Evolutionary conservation across 1,140 invertebrate genomes (phyloP).

Genomic region (Lethrus apterus): DNA sequence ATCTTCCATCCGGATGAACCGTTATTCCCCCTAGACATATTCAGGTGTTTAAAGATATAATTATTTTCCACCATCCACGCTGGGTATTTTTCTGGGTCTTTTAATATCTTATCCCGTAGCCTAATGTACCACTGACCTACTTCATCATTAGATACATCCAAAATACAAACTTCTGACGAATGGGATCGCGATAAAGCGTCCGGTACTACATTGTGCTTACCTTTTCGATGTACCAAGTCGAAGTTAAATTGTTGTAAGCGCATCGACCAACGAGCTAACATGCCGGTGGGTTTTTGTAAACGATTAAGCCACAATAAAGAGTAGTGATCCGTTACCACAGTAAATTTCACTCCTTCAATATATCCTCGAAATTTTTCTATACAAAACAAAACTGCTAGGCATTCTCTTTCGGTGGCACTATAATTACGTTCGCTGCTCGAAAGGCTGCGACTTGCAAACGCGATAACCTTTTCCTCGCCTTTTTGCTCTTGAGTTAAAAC

Average conservation of each 20-base stretch:
- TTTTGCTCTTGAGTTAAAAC: constrained; percentile 3
- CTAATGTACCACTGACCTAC: too few species aligned
- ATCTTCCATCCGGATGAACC: neutral
- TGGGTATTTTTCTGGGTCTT: too few species aligned
- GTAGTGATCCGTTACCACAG: constrained; percentile 1
- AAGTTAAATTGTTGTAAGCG: constrained; percentile 1
- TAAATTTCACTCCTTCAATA: constrained; percentile 3
- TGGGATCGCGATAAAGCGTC: neutral
- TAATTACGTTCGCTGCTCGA: constrained; percentile 1
- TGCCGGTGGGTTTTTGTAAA: constrained; percentile 2
- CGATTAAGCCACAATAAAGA: constrained; percentile 1
- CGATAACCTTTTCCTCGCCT: neutral
- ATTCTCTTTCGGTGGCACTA: neutral
- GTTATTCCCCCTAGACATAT: too few species aligned
- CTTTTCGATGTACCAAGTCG: neutral
- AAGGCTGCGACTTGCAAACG: neutral
- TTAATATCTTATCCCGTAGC: too few species aligned
- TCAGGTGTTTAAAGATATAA: too few species aligned
- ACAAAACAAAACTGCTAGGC: neutral
- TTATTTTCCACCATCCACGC: too few species aligned
- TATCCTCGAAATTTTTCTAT: constrained; percentile 2
- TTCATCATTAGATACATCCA: too few species aligned
- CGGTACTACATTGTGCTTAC: neutral
- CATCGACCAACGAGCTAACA: neutral
- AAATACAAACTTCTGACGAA: neutral